A percentile compares a stretch with the other conserved stretches of the same genome.
Evolutionary conservation across 2,888 invertebrate species (phyloP).

Genomic region (Caenorhabditis angaria): DNA sequence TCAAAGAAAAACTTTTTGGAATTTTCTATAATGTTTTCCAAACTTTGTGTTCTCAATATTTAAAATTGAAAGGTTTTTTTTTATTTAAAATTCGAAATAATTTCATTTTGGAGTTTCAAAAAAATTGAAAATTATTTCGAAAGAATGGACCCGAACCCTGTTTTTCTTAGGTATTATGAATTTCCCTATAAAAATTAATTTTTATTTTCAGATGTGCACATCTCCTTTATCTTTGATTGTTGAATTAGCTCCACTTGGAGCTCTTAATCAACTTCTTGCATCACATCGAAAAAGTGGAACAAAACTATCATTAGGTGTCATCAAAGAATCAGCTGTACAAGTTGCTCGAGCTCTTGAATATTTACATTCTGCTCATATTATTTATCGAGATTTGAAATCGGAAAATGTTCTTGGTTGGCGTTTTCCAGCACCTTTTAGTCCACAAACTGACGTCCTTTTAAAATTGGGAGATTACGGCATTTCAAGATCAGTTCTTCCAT

Average conservation of each 20-base stretch:
- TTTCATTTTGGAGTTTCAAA: too few species aligned
- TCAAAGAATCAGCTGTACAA: conserved; percentile 87
- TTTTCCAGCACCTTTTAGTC: conserved; percentile 82
- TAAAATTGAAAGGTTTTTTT: too few species aligned
- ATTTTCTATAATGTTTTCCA: too few species aligned
- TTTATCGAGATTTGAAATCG: conserved; percentile 81
- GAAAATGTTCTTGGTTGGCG: conserved; percentile 99
- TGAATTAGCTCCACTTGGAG: conserved; percentile 90
- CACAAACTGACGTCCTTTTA: conserved; percentile 75
- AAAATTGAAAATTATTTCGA: too few species aligned
- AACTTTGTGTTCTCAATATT: too few species aligned
- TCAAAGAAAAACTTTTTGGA: too few species aligned
- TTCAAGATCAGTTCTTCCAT: conserved; percentile 70
- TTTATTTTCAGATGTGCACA: conserved; percentile 81
- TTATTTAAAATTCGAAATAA: too few species aligned
- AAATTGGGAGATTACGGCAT: conserved; percentile 92
- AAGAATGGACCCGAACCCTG: background rate
- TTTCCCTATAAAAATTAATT: background rate
- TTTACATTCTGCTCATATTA: conserved; percentile 89
- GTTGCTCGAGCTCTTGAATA: conserved; percentile 93
- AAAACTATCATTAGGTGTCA: conserved; percentile 82
- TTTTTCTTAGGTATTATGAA: background rate
- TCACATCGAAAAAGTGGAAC: conserved; percentile 86
- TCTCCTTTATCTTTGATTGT: conserved; percentile 88
- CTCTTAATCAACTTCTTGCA: conserved; percentile 85